These are phyloP conservation scores for Shinisaurus crocodilurus DNA, from an alignment of 2,113 vertebrate species.

Conservation along the genomic window DNA sequence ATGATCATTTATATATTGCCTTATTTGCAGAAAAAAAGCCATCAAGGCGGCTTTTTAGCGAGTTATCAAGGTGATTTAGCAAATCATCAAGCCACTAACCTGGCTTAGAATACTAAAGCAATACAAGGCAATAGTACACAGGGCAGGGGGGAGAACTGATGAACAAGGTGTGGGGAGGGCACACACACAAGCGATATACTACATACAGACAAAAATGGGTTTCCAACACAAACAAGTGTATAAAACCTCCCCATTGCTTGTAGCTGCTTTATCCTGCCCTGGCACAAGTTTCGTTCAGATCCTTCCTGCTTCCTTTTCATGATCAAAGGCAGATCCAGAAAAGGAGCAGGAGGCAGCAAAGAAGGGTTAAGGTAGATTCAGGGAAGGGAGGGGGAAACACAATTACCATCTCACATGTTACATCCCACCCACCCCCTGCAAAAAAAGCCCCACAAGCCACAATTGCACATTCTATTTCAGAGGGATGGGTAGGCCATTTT, in stretches of 20 bases:
- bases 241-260: neutral
- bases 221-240: neutral
- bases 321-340: constrained; percentile 17
- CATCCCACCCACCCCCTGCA: neutral
- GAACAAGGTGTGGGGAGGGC: neutral
- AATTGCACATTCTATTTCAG: neutral
- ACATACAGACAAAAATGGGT: neutral
- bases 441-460: neutral
- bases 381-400: neutral
- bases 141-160: neutral
- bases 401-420: neutral
- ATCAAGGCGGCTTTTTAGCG: too few relatives aligned
- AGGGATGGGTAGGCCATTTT: neutral
- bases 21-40: too few relatives aligned
- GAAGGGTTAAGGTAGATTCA: neutral
- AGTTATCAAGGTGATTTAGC: too few relatives aligned
- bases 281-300: constrained; percentile 52
- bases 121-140: neutral
- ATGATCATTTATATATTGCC: too few relatives aligned
- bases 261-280: constrained; percentile 57
- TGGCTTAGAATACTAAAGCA: neutral
- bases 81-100: too few relatives aligned
- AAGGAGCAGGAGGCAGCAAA: too few relatives aligned
- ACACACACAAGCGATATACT: neutral
- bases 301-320: constrained; percentile 56